Conservation (phyloP, 2,888 invertebrate genomes). For the Rhagium mordax region DNA sequence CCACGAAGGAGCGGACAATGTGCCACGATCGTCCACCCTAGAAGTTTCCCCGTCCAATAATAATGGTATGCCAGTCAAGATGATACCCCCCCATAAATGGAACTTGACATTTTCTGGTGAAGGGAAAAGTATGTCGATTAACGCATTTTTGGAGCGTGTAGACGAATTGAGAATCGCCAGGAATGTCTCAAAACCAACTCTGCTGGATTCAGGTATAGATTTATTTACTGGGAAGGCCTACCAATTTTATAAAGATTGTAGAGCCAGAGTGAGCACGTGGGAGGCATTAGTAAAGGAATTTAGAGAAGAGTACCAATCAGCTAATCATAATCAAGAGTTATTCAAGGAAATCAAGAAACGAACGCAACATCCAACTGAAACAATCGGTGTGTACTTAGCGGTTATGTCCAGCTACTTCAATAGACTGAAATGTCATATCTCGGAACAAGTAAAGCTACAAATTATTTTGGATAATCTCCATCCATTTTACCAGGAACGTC, state of each 20-base stretch:
- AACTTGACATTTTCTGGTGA: constrained; percentile 2
- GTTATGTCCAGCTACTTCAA: constrained; percentile 21
- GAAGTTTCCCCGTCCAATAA: background rate
- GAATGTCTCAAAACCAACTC: constrained; percentile 8
- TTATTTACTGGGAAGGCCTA: constrained; percentile 16
- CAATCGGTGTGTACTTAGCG: constrained; percentile 9
- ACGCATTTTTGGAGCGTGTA: constrained; percentile 7
- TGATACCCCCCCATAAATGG: background rate
- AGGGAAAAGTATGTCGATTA: background rate
- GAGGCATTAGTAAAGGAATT: constrained; percentile 20
- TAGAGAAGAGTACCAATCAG: constrained; percentile 9
- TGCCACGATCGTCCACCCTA: background rate
- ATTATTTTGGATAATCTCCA: constrained; percentile 4
- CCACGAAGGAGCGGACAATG: background rate
- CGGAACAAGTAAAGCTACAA: background rate
- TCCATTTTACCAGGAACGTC: constrained; percentile 2
- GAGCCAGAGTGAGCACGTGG: constrained; percentile 1
- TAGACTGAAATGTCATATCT: background rate
- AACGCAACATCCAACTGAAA: constrained; percentile 2
- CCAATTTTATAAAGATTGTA: constrained; percentile 23
- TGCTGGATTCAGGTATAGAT: constrained; percentile 23
- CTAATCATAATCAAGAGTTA: constrained; percentile 5
- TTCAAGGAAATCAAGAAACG: constrained; percentile 9
- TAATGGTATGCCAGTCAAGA: background rate
- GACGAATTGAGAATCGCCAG: too few species aligned